Evolutionary conservation across 2,797 vertebrate species (phyloP), one percentile per base, ranked within the genome.

Genomic region (Periophthalmus magnuspinnatus): DNA sequence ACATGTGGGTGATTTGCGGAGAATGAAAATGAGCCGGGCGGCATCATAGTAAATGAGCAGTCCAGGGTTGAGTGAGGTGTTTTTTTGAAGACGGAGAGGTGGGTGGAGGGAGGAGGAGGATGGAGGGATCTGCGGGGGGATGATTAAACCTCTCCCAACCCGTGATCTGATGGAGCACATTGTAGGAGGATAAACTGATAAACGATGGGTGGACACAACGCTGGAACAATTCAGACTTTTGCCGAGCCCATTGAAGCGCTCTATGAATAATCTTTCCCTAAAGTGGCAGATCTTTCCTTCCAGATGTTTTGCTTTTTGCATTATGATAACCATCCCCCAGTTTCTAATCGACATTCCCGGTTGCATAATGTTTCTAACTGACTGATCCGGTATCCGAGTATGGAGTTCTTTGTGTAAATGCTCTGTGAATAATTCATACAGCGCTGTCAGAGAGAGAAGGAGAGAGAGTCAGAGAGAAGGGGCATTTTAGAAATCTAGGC

Each of bases 351-450:
- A 88, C 90, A 90, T 88, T 91, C 90, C 83, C 83, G 78, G 83
- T 93, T 92, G 90, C 91, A 91, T 93, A 90, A 91, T 92, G 85
- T 93, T 93, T 93, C 88, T 91, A 91, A 91, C 89, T 90, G 90
- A 90, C 88, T 92, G 91, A 92, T 93, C 90, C 92, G 90, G 89
- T 90, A 92, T 91, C 92, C 87, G 87, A 92, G 91, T 64, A 93
- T 92, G 82, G 90, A 91, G 87, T 93, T 94, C 91, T 93, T 91
- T 92, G 91, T 91, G 90, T 93, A 94, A 93, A 93, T 93, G 89
- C 88, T 87, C 78, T 72, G 70, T 94, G 92, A 93, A 94, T 94
- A 89, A 94, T 94, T 94, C 92, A 94, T 93, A 84, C 69, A 71
- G 71, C 81, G 78, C 91, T 90, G 91, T 93, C 91, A 91, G 89